Percentiles rank a stretch among this genome's conserved stretches.
These are phyloP conservation scores for Epizoanthus scotinus DNA, from an alignment of 92 coral and sea anemone genomes.

Conservation along the genomic window DNA sequence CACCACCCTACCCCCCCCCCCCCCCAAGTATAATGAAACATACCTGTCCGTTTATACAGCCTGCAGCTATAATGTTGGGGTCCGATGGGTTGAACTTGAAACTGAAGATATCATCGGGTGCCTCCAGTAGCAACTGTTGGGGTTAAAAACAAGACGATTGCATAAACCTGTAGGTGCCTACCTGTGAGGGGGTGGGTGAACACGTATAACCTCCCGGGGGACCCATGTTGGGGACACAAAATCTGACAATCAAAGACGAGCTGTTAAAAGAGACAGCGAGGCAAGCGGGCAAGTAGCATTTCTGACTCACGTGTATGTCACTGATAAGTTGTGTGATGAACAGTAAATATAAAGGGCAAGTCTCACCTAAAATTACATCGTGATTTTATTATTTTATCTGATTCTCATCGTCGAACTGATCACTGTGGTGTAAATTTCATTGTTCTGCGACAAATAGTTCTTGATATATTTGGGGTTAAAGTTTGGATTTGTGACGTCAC, in stretches of 20 bases:
- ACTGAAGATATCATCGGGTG: slow-evolving; percentile 93
- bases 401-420: too few relatives aligned
- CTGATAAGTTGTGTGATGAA: neutral
- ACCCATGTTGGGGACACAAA: neutral
- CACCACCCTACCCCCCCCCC: too few relatives aligned
- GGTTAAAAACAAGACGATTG: neutral
- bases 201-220: too few relatives aligned
- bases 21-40: neutral
- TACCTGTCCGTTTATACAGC: slow-evolving; percentile 98
- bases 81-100: slow-evolving; percentile 98
- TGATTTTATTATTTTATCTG: too few relatives aligned
- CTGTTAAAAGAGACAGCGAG: neutral
- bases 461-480: too few relatives aligned
- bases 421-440: too few relatives aligned
- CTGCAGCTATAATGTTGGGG: slow-evolving; percentile 96
- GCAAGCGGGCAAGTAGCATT: too few relatives aligned
- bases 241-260: neutral
- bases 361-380: too few relatives aligned
- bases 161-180: neutral
- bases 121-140: slow-evolving; percentile 82
- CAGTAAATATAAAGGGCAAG: too few relatives aligned
- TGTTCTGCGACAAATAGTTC: too few relatives aligned
- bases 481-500: too few relatives aligned
- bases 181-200: too few relatives aligned
- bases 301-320: neutral